Evolutionary conservation across 2,888 invertebrate genomes (phyloP), one percentile per base, ranked within the genome.

Genomic region (Endotricha flammealis): DNA sequence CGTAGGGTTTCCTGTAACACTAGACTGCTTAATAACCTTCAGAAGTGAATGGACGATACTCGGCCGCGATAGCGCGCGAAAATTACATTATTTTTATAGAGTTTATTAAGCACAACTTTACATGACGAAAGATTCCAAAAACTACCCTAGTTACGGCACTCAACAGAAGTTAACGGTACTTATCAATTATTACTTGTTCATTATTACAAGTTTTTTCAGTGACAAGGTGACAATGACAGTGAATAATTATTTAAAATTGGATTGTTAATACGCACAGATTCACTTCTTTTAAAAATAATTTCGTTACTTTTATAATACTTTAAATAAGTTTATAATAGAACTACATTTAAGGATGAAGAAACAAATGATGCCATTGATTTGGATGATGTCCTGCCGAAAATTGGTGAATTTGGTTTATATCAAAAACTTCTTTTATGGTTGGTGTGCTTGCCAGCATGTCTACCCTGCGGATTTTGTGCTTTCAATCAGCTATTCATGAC

Each of bases 401-500:
- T 97, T 42, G 97, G 96, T 1, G 96, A 96, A 71, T 96, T 96
- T 68, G 97, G 97, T 30, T 88, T 89, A 23, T 97, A 96, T 73
- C 97, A 97, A 70, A 95, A 94, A 70, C 81, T 93, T 34, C 82
- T 96, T 42, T 85, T 95, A 12, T 95, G 95, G 91, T 88, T 96
- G 34, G 92, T 97, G 39, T 95, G 96, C 59, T 82, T 96, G 43
- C 95, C 96, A 9, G 95, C 96, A 2, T 95, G 96, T 61, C 90
- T 97, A 53, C 95, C 96, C 0, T 95, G 96, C 60, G 96, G 95
- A 16, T 96, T 95, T 77, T 94, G 95, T 73, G 96, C 96, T 3
- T 96, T 97, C 77, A 96, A 95, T 81, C 96, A 96, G 78, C 88
- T 97, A 22, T 97, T 97, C 78, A 95, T 97, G 94, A 91, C 95